Conservation (phyloP, 2,113 vertebrate species). For the Ptyas mucosa region DNA sequence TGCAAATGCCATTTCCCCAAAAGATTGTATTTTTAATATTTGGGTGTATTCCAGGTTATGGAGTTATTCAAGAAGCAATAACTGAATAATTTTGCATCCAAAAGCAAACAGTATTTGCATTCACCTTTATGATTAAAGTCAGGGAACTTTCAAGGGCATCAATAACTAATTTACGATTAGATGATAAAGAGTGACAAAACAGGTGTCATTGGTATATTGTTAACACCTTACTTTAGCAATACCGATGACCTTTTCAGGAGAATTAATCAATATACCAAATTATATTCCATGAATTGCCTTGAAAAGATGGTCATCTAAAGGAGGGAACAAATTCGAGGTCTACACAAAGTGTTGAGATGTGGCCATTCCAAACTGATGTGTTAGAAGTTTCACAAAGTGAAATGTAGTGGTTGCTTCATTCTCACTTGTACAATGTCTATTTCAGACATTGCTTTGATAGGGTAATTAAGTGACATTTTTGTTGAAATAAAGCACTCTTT, state of each 20-base stretch:
- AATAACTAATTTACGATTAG: neutral
- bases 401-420: neutral
- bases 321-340: neutral
- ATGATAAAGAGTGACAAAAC: neutral
- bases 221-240: neutral
- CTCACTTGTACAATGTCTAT: neutral
- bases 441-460: neutral
- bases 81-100: neutral
- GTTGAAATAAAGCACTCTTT: neutral
- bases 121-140: neutral
- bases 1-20: neutral
- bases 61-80: neutral
- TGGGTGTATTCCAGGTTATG: neutral
- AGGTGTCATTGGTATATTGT: neutral
- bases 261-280: neutral
- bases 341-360: too few species aligned
- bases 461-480: neutral
- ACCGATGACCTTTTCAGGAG: neutral
- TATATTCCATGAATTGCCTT: neutral
- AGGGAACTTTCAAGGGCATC: neutral
- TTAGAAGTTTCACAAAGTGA: neutral
- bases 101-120: neutral
- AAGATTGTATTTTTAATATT: neutral
- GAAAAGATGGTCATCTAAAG: neutral
- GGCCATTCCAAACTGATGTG: too few species aligned